Conservation (phyloP, 2,888 invertebrate genomes). For the Lasioglossum lativentre region DNA sequence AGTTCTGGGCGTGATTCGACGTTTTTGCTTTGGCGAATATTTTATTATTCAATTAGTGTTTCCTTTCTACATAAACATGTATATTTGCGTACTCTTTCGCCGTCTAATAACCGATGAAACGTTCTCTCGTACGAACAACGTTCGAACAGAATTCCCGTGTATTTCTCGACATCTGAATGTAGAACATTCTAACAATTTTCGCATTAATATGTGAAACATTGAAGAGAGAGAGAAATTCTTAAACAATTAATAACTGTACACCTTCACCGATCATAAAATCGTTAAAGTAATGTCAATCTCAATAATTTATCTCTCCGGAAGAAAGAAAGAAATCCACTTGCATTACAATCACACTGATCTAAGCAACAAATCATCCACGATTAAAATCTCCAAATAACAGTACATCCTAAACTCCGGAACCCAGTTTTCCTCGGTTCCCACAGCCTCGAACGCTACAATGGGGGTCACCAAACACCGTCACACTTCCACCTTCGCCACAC, state of each 20-base stretch:
- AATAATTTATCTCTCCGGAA: too few relatives aligned
- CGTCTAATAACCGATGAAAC: neutral
- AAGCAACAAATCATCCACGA: neutral
- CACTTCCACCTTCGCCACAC: too few relatives aligned
- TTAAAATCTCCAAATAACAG: neutral
- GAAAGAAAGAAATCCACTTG: too few relatives aligned
- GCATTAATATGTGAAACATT: too few relatives aligned
- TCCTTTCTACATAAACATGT: neutral
- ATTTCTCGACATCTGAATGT: too few relatives aligned
- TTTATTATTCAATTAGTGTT: constrained; percentile 3
- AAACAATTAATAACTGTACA: too few relatives aligned
- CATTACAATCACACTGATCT: neutral
- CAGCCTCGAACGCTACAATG: neutral
- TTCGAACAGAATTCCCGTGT: neutral
- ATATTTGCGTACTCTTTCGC: neutral
- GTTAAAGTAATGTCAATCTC: too few relatives aligned
- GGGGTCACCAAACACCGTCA: neutral
- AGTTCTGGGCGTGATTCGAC: neutral
- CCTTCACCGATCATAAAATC: too few relatives aligned
- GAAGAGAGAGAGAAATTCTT: too few relatives aligned
- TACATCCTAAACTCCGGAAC: neutral
- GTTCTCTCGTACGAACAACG: neutral
- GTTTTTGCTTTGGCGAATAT: neutral
- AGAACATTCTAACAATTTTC: too few relatives aligned
- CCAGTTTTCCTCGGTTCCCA: constrained; percentile 1